phyloP scores from a whole-genome alignment of 1,140 invertebrate species.

The Thaumatotibia leucotreta region DNA sequence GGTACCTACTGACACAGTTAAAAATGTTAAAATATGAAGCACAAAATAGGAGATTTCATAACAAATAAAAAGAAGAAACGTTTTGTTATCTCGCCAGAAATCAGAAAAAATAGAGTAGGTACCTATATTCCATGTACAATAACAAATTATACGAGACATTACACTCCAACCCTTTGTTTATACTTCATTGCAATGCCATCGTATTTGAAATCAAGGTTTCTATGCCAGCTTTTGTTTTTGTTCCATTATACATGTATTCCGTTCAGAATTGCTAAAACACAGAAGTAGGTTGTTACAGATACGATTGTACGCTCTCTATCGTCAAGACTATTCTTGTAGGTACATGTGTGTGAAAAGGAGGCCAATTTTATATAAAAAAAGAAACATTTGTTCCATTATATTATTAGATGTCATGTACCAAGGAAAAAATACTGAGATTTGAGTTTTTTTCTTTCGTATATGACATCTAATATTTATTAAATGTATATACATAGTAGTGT shows the following conservation, averaged over 20 bases:
- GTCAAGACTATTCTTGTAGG: not conserved
- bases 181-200: not conserved
- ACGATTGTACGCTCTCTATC: not conserved
- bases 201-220: not conserved
- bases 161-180: not conserved
- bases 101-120: not conserved
- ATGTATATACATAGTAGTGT: too few relatives aligned
- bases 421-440: too few relatives aligned
- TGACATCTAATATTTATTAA: too few relatives aligned
- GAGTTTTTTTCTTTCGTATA: too few relatives aligned
- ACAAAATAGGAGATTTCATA: too few relatives aligned
- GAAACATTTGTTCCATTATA: too few relatives aligned
- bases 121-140: not conserved
- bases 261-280: not conserved
- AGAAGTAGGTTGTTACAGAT: not conserved
- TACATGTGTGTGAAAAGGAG: too few relatives aligned
- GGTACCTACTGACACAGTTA: too few relatives aligned
- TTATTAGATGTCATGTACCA: too few relatives aligned
- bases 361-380: too few relatives aligned
- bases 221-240: not conserved
- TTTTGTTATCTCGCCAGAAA: not conserved
- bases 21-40: too few relatives aligned
- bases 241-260: not conserved
- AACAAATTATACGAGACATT: not conserved
- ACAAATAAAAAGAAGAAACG: not conserved